Percentiles rank a stretch among this genome's conserved stretches.
These are phyloP conservation scores for Thamnophis elegans DNA, from an alignment of 2,797 vertebrate species.

Conservation along the genomic window DNA sequence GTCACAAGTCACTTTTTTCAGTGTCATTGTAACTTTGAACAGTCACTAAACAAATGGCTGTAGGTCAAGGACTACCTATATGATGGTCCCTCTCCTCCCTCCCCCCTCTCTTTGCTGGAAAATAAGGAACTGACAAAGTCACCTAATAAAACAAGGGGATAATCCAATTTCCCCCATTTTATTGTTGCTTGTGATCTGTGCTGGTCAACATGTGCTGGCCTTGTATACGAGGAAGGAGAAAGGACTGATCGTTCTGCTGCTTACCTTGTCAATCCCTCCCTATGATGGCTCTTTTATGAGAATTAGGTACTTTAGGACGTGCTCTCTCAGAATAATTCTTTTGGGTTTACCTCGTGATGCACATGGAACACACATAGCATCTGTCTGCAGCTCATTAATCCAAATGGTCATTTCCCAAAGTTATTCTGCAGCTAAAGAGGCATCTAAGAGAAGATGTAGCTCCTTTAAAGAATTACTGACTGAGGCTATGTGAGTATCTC, in stretches of 20 bases:
- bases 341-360: background rate
- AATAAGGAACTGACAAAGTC: background rate
- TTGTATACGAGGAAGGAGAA: background rate
- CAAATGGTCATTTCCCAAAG: background rate
- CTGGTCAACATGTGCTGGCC: background rate
- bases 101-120: too few species aligned
- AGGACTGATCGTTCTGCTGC: background rate
- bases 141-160: background rate
- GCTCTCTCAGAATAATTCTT: background rate
- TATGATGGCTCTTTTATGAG: background rate
- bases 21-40: background rate
- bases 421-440: background rate
- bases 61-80: background rate
- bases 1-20: background rate
- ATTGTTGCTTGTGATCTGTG: background rate
- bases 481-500: background rate
- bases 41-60: background rate
- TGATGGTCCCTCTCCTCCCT: too few species aligned
- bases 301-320: background rate
- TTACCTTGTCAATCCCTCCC: background rate
- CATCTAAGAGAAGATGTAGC: background rate
- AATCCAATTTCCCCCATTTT: background rate
- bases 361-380: background rate
- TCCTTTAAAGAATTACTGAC: background rate
- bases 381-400: background rate